Evolutionary conservation across 2,113 vertebrate genomes (phyloP).

Genomic region (Labeo rohita): DNA sequence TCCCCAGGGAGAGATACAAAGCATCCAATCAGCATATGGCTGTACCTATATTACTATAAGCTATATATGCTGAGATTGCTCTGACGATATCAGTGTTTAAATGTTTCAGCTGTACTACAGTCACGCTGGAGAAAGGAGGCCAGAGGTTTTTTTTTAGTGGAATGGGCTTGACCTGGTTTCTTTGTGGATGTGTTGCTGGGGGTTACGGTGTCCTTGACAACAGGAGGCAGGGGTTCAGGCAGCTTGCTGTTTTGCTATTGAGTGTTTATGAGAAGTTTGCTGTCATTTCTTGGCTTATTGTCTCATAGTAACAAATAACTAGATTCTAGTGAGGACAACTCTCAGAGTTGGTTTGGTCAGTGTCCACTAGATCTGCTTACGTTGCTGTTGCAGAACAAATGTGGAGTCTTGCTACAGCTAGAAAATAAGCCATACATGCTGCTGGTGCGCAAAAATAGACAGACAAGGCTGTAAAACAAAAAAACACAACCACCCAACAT

Average conservation of each 20-base stretch:
- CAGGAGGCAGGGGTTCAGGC: constrained; percentile 12
- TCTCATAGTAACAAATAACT: not conserved
- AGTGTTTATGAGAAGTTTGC: not conserved
- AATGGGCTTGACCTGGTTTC: constrained; percentile 58
- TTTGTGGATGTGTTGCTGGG: constrained; percentile 62
- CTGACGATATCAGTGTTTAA: not conserved
- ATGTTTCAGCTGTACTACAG: constrained; percentile 36
- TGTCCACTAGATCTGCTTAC: not conserved
- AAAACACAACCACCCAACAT: not conserved
- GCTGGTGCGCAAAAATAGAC: not conserved
- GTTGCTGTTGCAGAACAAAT: not conserved
- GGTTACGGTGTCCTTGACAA: constrained; percentile 56
- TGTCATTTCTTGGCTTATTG: not conserved
- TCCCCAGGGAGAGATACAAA: not conserved
- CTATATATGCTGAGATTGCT: not conserved
- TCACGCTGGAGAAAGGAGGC: constrained; percentile 10
- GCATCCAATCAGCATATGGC: not conserved
- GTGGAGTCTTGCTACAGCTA: not conserved
- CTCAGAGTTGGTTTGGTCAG: not conserved
- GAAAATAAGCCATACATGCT: not conserved
- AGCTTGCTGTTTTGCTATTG: not conserved
- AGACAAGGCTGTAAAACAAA: not conserved
- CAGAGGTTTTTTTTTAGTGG: constrained; percentile 41
- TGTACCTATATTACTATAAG: not conserved
- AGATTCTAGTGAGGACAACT: not conserved